A percentile compares a stretch with the other conserved stretches of the same genome.
Evolutionary conservation across 2,113 vertebrate species (phyloP).

Genomic region (Barbus barbus): DNA sequence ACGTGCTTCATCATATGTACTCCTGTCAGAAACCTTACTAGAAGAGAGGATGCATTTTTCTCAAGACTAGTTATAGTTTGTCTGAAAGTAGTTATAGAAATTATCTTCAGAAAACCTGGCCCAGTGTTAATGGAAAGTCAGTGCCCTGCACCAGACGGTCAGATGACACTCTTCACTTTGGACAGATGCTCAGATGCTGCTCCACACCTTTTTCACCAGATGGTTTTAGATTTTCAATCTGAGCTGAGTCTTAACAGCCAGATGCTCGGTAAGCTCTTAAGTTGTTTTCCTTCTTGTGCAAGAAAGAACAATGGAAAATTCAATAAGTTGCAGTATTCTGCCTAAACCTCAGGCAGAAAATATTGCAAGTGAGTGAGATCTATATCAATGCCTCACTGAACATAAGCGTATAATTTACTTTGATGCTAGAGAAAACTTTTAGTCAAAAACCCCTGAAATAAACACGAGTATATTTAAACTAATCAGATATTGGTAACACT

Average conservation of each 20-base stretch:
- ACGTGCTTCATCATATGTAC: background rate
- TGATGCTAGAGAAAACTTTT: background rate
- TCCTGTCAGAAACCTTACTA: background rate
- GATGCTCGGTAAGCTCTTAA: conserved; percentile 57
- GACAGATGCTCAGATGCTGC: background rate
- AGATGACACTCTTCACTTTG: background rate
- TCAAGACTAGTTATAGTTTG: background rate
- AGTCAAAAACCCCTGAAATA: background rate
- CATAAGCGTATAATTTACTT: no score
- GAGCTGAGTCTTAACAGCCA: conserved; percentile 44
- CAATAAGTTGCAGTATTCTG: background rate
- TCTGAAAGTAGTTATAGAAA: background rate
- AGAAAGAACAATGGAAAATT: conserved; percentile 39
- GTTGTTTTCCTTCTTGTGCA: conserved; percentile 35
- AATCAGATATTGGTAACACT: background rate
- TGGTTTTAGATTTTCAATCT: conserved; percentile 48
- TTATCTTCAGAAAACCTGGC: no score
- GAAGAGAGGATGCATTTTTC: background rate
- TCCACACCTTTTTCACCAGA: conserved; percentile 43
- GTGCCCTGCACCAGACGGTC: background rate
- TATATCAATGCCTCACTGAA: no score
- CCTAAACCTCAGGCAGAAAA: background rate
- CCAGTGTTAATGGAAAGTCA: background rate
- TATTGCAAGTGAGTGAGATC: background rate
- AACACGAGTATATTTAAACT: background rate